These are phyloP conservation scores for Anseranas semipalmata DNA, from an alignment of 2,113 vertebrate genomes.

Conservation along the genomic window DNA sequence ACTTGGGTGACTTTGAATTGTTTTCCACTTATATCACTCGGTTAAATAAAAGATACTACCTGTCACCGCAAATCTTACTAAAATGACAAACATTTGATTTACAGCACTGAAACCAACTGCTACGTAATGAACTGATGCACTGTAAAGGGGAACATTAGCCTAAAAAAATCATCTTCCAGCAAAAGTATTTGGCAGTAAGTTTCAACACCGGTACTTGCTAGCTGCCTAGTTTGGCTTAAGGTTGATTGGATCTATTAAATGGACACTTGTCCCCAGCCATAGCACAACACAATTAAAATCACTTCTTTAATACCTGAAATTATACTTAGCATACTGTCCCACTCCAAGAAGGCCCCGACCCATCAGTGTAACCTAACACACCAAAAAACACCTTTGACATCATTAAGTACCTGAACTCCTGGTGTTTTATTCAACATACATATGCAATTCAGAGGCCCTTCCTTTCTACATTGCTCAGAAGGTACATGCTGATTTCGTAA, in stretches of 20 bases:
- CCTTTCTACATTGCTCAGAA: background rate
- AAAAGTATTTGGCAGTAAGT: background rate
- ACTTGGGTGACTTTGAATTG: background rate
- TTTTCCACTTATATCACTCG: background rate
- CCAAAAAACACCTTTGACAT: background rate
- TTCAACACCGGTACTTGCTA: background rate
- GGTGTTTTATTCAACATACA: background rate
- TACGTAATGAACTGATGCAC: background rate
- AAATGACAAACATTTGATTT: background rate
- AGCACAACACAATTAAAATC: background rate
- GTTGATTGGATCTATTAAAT: background rate
- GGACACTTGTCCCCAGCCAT: background rate
- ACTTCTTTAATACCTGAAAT: background rate
- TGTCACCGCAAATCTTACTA: background rate
- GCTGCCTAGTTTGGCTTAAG: background rate
- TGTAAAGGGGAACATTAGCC: background rate
- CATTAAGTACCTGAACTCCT: background rate
- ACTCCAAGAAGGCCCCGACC: background rate
- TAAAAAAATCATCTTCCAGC: background rate
- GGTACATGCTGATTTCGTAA: background rate
- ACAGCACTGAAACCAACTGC: background rate
- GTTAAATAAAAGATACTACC: background rate
- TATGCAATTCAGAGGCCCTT: background rate
- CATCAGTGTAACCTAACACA: background rate
- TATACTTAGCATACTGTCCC: background rate